Evolutionary conservation across 2,888 invertebrate genomes (phyloP), one percentile per base, ranked within the genome.

Genomic region (Tetragonisca angustula): DNA sequence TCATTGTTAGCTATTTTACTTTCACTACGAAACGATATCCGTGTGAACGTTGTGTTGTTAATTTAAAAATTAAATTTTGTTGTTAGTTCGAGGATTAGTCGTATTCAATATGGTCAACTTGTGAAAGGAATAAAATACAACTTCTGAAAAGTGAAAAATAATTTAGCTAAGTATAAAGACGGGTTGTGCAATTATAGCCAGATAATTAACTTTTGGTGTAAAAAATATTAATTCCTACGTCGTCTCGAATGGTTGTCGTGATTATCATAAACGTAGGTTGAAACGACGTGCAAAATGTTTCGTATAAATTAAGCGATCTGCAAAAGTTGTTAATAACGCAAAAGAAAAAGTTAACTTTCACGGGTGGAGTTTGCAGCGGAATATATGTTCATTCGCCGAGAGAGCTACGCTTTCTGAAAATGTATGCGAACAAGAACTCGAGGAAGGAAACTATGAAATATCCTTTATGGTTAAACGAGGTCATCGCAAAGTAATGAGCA

Each of bases 391-490:
- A 21, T n/a, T 32, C 9, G 17, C 21, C 24, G 61, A 21, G 61
- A 21, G 50, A 61, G 71, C 27, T 64, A 72, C 67, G 49, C 27
- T 72, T 32, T 68, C 67, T 27, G 67, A 50, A 80, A 83, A 83
- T 74, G 74, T 83, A 81, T 56, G 81, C 64, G 77, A 59, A 69
- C 43, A 56, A 65, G 81, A 76, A 49, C 56, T 17, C 32, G 68
- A 5, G 64, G 36, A 65, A 64, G 64, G 59, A 36, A 74, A 81
- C 65, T 61, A 73, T 74, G 83, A 83, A 74, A 83, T 83, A 77
- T 83, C 73, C 73, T 77, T 74, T 70, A 67, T 68, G 77, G 83
- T 81, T 83, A 83, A 83, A 81, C 81, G 81, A 81, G 83, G 83
- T 65, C 83, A 74, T 83, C 83, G 77, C 65, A 77, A 81, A 73